Evolutionary conservation across 2,888 invertebrate species (phyloP).

Genomic region (Aphodius granarius): DNA sequence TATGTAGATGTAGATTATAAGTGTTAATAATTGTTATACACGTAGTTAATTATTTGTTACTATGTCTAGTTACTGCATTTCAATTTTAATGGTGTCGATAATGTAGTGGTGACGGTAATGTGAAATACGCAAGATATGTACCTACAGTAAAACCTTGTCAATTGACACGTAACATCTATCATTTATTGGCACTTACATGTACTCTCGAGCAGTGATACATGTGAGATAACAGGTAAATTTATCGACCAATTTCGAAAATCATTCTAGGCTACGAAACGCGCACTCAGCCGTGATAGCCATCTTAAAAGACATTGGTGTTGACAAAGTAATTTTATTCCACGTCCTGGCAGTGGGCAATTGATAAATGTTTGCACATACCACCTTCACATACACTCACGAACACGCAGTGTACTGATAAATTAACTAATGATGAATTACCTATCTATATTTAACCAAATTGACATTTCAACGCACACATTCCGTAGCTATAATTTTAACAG

Average conservation of each 20-base stretch:
- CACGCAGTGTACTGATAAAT: neutral
- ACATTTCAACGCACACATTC: too few species aligned
- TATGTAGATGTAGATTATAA: neutral
- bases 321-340: slow-evolving; percentile 10
- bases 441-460: too few species aligned
- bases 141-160: neutral
- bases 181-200: neutral
- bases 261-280: neutral
- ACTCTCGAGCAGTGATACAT: slow-evolving; percentile 5
- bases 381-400: neutral
- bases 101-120: too few species aligned
- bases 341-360: slow-evolving; percentile 1
- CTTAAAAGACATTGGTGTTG: neutral
- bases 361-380: slow-evolving; percentile 1
- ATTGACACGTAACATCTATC: neutral
- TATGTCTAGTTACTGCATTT: too few species aligned
- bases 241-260: slow-evolving; percentile 6
- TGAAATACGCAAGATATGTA: too few species aligned
- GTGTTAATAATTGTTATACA: neutral
- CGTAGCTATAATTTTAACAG: too few species aligned
- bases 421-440: too few species aligned
- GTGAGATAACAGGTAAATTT: neutral
- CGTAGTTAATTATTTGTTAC: too few species aligned
- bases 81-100: too few species aligned
- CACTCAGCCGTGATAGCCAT: neutral